Evolutionary conservation across 2,797 vertebrate genomes (phyloP), one percentile per base, ranked within the genome.

Genomic region (Spinus olivaceus): DNA sequence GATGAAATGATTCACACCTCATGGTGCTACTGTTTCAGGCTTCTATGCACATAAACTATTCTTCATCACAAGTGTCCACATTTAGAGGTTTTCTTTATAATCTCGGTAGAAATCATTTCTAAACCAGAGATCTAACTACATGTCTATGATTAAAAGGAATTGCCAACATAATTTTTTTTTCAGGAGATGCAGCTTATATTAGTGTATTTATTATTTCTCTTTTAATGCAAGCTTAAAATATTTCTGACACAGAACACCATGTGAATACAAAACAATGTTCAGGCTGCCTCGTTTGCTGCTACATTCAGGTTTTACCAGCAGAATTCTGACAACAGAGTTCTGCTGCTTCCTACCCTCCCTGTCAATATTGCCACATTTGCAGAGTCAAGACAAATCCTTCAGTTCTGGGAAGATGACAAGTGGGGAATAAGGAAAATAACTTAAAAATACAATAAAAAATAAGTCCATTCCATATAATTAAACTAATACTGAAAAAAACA

Each of bases 1-100:
- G 61, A 92, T 54, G 2, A 92, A 85, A 74, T 78, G 88, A 95
- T 87, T 95, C 88, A 83, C 41, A 74, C 35, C 35, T 82, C 86
- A 70, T 8, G 64, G 53, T 35, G 78, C 71, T 86, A 56, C 78
- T 49, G 41, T 82, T 95, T 73, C 90, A 93, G 44, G 49, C 71
- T 93, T 92, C 76, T 76, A 82, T 7, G 42, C 0, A 4, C 14
- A 46, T 0, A 4, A 84, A 70, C 28, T 14, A 7, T 39, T 79
- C 59, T 50, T 81, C 27, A 88, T 71, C 46, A 77, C 0, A 41
- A 41, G 32, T 17, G 23, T 42, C 57, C 71, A 53, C 24, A 88
- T 85, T 90, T 60, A 59, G 44, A 82, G 46, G 27, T 60, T 90
- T 94, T 77, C 59, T 77, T 82, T 49, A 21, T 66, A 60, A 80